Base-by-base conservation (phyloP, 2,797 vertebrate species). In the Pelobates cultripes region DNA sequence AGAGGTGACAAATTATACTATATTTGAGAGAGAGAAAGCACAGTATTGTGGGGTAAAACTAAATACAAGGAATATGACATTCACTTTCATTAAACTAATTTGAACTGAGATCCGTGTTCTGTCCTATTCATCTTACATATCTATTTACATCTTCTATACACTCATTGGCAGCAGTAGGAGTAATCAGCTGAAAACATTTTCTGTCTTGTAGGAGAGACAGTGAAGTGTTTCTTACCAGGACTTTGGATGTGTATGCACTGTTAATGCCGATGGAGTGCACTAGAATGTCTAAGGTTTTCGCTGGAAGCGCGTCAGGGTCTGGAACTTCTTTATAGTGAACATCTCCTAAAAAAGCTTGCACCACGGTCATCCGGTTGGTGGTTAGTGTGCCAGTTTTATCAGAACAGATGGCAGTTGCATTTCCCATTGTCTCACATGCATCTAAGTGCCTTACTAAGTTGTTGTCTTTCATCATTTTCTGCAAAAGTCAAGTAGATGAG, bases 401-500 rank as follows among this genome's bases (percentile, higher is more conserved):
- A 0, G 98, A 99, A 91, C 98, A 99, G 93, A 99, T 99, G 84
- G 98, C 97, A 0, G 98, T 99, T 76, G 98, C 98, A 0, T 99
- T 99, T 85, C 98, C 98, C 98, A 99, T 99, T 4, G 98, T 99
- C 90, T 99, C 98, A 2, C 98, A 99, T 2, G 98, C 98, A 3
- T 99, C 98, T 92, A 99, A 91, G 90, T 99, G 98, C 78, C 98
- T 93, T 13, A 99, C 98, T 88, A 99, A 89, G 87, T 99, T 99
- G 90, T 99, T 99, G 84, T 99, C 98, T 85, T 97, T 99, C 98
- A 99, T 99, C 98, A 99, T 99, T 99, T 99, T 99, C 98, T 99
- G 91, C 85, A 86, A 70, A 72, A 75, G 83, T 4, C 7, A 44
- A n/a, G 6, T 47, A 17, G 44, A 71, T 71, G 17, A 14, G 55